phyloP scores from a whole-genome alignment of 2,797 vertebrate species.

The Avahi laniger region DNA sequence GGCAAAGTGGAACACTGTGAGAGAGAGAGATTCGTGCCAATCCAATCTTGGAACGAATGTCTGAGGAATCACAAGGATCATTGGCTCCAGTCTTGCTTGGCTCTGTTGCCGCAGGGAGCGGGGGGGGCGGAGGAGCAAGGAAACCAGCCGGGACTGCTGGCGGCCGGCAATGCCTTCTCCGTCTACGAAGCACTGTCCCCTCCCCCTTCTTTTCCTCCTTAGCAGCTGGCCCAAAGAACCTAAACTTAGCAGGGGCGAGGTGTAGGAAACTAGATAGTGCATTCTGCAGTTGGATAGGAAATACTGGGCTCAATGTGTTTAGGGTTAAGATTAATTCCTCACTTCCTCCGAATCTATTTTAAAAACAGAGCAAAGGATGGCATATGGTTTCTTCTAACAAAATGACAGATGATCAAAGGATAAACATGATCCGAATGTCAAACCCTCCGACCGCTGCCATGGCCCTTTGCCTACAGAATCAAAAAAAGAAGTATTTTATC shows the following conservation, averaged over 20 bases:
- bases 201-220: conserved; percentile 80
- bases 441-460: conserved; percentile 71
- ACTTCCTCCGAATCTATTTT: conserved; percentile 89
- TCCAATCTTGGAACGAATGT: background rate
- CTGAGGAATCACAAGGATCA: background rate
- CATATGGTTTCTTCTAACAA: conserved; percentile 83
- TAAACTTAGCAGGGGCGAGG: conserved; percentile 87
- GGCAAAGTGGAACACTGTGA: background rate
- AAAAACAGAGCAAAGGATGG: conserved; percentile 84
- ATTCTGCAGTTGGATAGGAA: conserved; percentile 85
- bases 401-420: conserved; percentile 87
- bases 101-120: background rate
- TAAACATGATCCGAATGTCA: conserved; percentile 80
- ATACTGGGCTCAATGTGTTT: conserved; percentile 87
- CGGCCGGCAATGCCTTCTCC: conserved; percentile 54
- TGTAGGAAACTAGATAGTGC: conserved; percentile 88
- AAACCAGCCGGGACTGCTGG: background rate
- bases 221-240: conserved; percentile 85
- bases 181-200: background rate
- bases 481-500: conserved; percentile 74
- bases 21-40: background rate
- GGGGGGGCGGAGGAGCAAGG: background rate
- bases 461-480: conserved; percentile 74
- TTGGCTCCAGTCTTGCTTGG: background rate
- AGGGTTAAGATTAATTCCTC: conserved; percentile 87